Evolutionary conservation across 2,113 vertebrate species (phyloP), one percentile per base, ranked within the genome.

Genomic region (Trematocara nigrifrons): DNA sequence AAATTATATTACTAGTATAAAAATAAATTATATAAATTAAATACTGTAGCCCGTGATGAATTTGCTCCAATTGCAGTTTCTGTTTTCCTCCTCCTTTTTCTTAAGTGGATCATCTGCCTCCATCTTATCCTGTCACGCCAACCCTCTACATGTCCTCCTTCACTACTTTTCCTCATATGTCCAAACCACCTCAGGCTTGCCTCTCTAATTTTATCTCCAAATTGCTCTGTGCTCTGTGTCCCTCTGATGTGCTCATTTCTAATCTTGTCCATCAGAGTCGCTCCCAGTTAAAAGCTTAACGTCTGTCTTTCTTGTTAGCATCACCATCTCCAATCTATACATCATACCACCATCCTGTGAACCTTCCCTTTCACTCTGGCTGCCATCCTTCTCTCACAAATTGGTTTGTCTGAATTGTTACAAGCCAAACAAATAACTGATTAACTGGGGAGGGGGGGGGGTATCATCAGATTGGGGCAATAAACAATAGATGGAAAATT

Each of bases 361-460:
- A 29, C 69, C 42, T 47, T 31, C 42, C 40, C 69, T 74, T 74
- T 74, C 22, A 29, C 42, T 74, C 13, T 74, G 6, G 42, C 42
- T 74, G 7, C 22, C 9, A 7, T 29, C 42, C 42, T 29, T 74
- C 42, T 47, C 22, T 47, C 15, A 74, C 42, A 47, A 74, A 74
- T 74, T 66, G 35, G 42, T 45, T 69, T 69, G 38, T 45, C 20
- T 69, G 64, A 69, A 26, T 69, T 69, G 5, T 26, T 42, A 26
- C 12, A 69, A 42, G 38, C 1, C 38, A 69, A 69, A 69, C 38
- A 69, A 69, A 69, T 22, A 69, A 42, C 38, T 26, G 20, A 69
- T 69, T 15, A 69, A 42, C 11, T 22, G 35, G 8, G 9, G 1
- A 2, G 0, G 35, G 8, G 8, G 2, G 8, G 8, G 2, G 3